A percentile compares a stretch with the other conserved stretches of the same genome.
These are phyloP conservation scores for Pristionchus arcanus DNA, from an alignment of 2,888 invertebrate species.

Conservation along the genomic window DNA sequence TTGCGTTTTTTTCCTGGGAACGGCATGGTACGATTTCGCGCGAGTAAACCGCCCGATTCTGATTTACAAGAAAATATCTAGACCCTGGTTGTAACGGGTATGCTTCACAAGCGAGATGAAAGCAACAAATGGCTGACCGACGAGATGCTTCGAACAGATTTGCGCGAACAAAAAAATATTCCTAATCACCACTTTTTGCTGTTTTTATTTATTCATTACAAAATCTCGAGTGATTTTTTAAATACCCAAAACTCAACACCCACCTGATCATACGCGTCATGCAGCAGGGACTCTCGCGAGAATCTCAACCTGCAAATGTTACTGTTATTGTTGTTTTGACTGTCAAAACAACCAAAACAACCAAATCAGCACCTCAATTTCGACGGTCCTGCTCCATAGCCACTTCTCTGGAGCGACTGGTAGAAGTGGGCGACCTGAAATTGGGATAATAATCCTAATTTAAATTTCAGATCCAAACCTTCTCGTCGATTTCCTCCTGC, in stretches of 20 bases:
- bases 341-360: background rate
- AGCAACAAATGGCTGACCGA: too few species aligned
- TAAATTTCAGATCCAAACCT: background rate
- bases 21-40: too few species aligned
- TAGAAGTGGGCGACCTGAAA: conserved; percentile 93
- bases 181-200: too few species aligned
- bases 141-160: too few species aligned
- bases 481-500: conserved; percentile 79
- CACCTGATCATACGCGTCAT: conserved; percentile 90
- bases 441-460: conserved; percentile 78
- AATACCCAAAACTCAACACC: background rate
- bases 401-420: conserved; percentile 94
- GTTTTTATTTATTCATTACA: too few species aligned
- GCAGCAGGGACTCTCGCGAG: conserved; percentile 92
- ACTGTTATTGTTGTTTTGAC: background rate
- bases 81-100: too few species aligned
- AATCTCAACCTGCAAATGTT: conserved; percentile 88
- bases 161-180: too few species aligned
- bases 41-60: too few species aligned
- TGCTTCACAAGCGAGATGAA: too few species aligned
- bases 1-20: too few species aligned
- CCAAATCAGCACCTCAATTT: conserved; percentile 89
- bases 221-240: background rate
- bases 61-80: too few species aligned
- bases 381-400: conserved; percentile 96